Base-by-base conservation (phyloP, 1,140 invertebrate species). In the Octopus sinensis region DNA sequence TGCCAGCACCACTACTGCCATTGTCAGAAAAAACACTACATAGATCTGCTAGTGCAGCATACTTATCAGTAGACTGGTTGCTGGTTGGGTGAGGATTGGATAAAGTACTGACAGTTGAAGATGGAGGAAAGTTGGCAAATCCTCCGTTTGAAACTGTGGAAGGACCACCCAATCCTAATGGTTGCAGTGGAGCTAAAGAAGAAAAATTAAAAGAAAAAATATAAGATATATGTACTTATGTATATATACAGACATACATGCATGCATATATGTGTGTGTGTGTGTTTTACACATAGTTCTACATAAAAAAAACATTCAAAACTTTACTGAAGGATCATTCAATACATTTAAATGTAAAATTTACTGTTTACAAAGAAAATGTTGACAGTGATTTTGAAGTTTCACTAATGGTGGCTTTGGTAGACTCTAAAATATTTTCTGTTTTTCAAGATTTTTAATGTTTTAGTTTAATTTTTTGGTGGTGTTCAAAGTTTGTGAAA, bases 21-120 rank as follows among this genome's bases (percentile, higher is more conserved):
- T 73, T 73, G 30, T 73, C 68, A 17, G 17, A n/a, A 79, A 86
- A 86, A 51, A 81, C 80, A 76, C 83, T 84, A 81, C 85, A 85
- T 1, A 89, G 82, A 76, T 87, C 86, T n/a, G 86, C 86, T 52
- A 89, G 82, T 0, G 86, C 86, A 52, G 88, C 86, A 76, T 89
- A 89, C 75, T 85, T 85, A 81, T 89, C 87, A 62, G 82, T 79
- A 56, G 81, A 82, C 76, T 80, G 23, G 17, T 82, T 54, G 23
- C 81, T 54, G 13, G 78, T 71, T 13, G 83, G 76, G 10, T 78
- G 51, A 13, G 75, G 5, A 76, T 80, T 54, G 5, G 84, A 12
- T 4, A 77, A 23, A 17, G 79, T 62, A 9, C 79, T 30, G 7
- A 82, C 71, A 76, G 83, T 53, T 23, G 83, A 56, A 4, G 80